These are phyloP conservation scores for Diploscapter pachys DNA, from an alignment of 1,140 invertebrate genomes.

Conservation along the genomic window DNA sequence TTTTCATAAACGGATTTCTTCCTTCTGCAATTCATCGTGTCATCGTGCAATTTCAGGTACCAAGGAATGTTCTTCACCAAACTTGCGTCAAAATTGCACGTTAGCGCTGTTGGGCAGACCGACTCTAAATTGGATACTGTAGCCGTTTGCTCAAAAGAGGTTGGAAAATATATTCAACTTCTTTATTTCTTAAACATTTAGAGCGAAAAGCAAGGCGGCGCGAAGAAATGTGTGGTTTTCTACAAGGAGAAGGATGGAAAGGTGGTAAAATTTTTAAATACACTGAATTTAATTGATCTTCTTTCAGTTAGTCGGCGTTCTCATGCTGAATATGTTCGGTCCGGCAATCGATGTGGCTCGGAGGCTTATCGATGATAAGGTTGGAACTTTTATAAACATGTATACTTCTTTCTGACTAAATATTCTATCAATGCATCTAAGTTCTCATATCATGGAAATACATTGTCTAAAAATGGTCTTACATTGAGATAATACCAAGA, in stretches of 20 bases:
- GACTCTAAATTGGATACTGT: no score
- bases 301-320: conserved; percentile 77
- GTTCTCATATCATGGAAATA: no score
- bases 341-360: conserved; percentile 52
- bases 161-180: conserved; percentile 15
- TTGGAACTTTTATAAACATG: no score
- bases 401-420: no score
- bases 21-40: no score
- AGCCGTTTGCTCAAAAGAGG: neutral
- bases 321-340: conserved; percentile 91
- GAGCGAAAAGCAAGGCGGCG: conserved; percentile 66
- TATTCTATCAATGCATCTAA: no score
- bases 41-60: no score
- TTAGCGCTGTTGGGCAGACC: no score
- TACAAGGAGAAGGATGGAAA: conserved; percentile 70
- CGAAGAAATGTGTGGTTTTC: conserved; percentile 74
- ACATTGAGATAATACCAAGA: conserved; percentile 78
- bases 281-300: neutral
- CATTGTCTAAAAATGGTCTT: conserved; percentile 59
- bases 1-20: no score
- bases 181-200: conserved; percentile 62
- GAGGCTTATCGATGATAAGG: conserved; percentile 74
- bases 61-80: no score
- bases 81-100: no score
- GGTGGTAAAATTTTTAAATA: conserved; percentile 5